phyloP scores from a whole-genome alignment of 2,113 vertebrate species.

The Oryzias celebensis region DNA sequence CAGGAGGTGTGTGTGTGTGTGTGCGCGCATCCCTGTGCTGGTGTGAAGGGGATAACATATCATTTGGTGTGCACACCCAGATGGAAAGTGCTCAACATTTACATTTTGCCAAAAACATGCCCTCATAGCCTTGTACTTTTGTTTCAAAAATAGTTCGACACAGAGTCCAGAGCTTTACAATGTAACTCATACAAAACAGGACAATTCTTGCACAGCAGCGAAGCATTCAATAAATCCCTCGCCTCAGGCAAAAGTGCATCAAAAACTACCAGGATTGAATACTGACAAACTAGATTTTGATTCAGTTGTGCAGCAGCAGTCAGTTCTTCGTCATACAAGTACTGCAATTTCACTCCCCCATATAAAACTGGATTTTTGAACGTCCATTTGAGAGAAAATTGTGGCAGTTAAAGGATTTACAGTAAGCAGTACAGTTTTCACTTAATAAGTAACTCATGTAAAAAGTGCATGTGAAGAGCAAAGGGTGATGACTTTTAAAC shows the following conservation, averaged over 20 bases:
- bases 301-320: background rate
- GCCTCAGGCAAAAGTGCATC: background rate
- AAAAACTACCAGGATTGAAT: background rate
- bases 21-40: slow-evolving; percentile 7
- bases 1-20: slow-evolving; percentile 28
- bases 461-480: background rate
- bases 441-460: background rate
- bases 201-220: slow-evolving; percentile 17
- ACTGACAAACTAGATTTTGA: background rate
- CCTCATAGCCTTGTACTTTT: slow-evolving; percentile 24
- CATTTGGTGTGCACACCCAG: slow-evolving; percentile 15
- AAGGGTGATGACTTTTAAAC: too few relatives aligned
- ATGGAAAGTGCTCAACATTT: slow-evolving; percentile 33
- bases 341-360: background rate
- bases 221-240: background rate
- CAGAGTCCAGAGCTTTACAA: slow-evolving; percentile 19
- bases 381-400: background rate
- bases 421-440: background rate
- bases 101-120: slow-evolving; percentile 47
- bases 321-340: background rate
- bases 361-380: background rate
- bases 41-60: slow-evolving; percentile 28
- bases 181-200: slow-evolving; percentile 13
- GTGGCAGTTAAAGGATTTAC: background rate
- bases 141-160: slow-evolving; percentile 24